Evolutionary conservation across 2,113 vertebrate genomes (phyloP).

Genomic region (Pipa parva): DNA sequence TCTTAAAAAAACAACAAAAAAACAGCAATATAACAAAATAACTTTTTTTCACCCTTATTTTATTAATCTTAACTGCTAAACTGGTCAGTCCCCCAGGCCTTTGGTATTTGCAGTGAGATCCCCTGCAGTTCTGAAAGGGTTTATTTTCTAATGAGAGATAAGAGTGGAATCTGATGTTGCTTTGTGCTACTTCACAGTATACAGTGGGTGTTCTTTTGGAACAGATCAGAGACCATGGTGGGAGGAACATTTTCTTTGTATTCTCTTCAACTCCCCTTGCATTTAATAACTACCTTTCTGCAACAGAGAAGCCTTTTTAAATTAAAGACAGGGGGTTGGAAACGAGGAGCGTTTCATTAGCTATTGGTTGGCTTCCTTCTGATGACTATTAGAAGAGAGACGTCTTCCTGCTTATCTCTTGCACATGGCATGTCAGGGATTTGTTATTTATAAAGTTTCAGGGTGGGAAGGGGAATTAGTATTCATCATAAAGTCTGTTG

Average conservation of each 20-base stretch:
- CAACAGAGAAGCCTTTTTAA: slow-evolving; percentile 47
- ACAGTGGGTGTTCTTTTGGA: slow-evolving; percentile 46
- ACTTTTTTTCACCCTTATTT: no score
- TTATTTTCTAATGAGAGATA: slow-evolving; percentile 7
- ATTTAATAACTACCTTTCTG: slow-evolving; percentile 53
- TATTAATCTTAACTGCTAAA: background rate
- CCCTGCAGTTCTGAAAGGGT: slow-evolving; percentile 19
- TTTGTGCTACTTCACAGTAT: slow-evolving; percentile 29
- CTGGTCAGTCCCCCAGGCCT: background rate
- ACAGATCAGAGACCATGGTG: slow-evolving; percentile 46
- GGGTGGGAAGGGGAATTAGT: slow-evolving; percentile 12
- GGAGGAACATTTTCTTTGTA: slow-evolving; percentile 50
- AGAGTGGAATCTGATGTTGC: slow-evolving; percentile 16
- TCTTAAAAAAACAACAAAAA: no score
- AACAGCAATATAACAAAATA: no score
- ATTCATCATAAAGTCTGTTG: background rate
- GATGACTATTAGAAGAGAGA: slow-evolving; percentile 30
- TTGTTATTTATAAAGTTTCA: slow-evolving; percentile 31
- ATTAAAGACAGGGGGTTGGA: slow-evolving; percentile 41
- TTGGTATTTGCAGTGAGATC: background rate
- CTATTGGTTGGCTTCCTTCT: slow-evolving; percentile 35
- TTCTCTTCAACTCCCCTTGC: slow-evolving; percentile 49
- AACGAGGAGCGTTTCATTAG: slow-evolving; percentile 34
- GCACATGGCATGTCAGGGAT: slow-evolving; percentile 16
- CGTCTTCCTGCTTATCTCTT: slow-evolving; percentile 16